Evolutionary conservation across 2,113 vertebrate species (phyloP), one percentile per base, ranked within the genome.

Genomic region (Strix uralensis): DNA sequence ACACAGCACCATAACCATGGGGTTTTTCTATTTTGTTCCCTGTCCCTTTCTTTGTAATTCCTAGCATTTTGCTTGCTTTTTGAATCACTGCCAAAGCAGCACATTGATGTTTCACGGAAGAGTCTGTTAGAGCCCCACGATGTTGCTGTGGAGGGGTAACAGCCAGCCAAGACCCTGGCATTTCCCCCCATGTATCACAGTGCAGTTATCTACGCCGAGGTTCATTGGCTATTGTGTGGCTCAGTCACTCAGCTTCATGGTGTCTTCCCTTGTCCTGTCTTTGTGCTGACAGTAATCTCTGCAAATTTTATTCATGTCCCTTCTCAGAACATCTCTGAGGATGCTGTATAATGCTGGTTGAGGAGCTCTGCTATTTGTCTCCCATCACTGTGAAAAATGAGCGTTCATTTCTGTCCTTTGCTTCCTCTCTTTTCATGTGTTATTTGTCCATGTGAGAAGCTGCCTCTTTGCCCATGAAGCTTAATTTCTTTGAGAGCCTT

Each of bases 141-240:
- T 0, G 1, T 62, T 82, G n/a, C 38, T 90, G 42, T 0, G 0
- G 70, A 63, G 44, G 61, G 42, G 57, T 21, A 63, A 42, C 11
- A 81, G 74, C 55, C 86, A 86, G 44, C 82, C 22, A 38, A 77
- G 62, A 77, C 11, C 16, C 61, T 14, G 2, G 26, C 51, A 27
- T 18, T 49, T 30, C 18, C n/a, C 59, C 14, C 30, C 4, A 36
- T 11, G 32, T 49, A 34, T 38, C 66, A 46, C 47, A 15, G 36
- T 6, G 29, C 26, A 29, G 83, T 71, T 58, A 42, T 26, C n/a
- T 12, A 38, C 3, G 4, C n/a, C 0, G 6, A 84, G 32, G 23
- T 38, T 81, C 63, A 29, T n/a, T 47, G 67, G 81, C 81, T 70
- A 17, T 13, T 90, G 51, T 47, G 61, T 42, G 78, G 40, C 63